Evolutionary conservation across 2,888 invertebrate species (phyloP), one percentile per base, ranked within the genome.

Genomic region (Drosophila fulvimacula): DNA sequence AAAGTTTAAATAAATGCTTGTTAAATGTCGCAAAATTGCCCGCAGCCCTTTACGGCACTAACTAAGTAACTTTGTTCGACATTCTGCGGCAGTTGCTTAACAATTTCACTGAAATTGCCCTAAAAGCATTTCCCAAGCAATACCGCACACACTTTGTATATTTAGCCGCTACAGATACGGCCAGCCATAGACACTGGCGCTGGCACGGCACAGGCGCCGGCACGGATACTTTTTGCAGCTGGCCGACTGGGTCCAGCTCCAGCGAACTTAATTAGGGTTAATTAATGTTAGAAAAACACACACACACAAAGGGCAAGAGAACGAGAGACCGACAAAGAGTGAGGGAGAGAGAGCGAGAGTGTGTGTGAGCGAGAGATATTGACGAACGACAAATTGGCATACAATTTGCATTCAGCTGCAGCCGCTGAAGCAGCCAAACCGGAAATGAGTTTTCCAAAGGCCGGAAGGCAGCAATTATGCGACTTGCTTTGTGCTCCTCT

Each of bases 371-470:
- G 42, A 32, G 39, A 62, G 59, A 51, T 77, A 82, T 82, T 83
- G 82, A 76, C 73, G 67, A 68, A 71, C 70, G 82, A 73, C 80
- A 74, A 84, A 87, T 84, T 82, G 85, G 70, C 70, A 72, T 72
- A 80, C 61, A 77, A 73, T 76, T 76, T 78, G 73, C 69, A 76
- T 72, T 67, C 62, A 42, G 53, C 57, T 60, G 69, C 67, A 67
- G 61, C 61, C 57, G 68, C 41, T 60, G 63, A 42, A 52, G 55
- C 71, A 60, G 59, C 44, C 65, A 63, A 67, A 71, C 81, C 77
- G 89, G 85, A 86, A 86, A 86, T 88, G 87, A 87, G 89, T 87
- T 86, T 86, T 76, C 79, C 68, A 84, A 78, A 81, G 85, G 74
- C 87, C 85, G 85, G 89, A 87, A 86, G 85, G 80, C 73, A 73